Conservation (phyloP, 2,113 vertebrate species). For the Erythrolamprus reginae region DNA sequence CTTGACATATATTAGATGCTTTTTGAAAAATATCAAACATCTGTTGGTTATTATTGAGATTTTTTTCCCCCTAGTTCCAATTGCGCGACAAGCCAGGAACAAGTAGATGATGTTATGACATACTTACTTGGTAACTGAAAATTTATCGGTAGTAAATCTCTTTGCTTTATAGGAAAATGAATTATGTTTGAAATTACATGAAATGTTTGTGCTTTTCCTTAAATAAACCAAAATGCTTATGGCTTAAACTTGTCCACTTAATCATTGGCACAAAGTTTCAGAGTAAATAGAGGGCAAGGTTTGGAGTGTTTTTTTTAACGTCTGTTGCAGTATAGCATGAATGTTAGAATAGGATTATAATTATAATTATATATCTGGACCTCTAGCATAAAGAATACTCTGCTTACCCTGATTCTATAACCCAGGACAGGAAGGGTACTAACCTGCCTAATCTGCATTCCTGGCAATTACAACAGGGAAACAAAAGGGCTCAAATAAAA, state of each 20-base stretch:
- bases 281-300: constrained; percentile 4
- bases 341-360: too few relatives aligned
- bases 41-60: constrained; percentile 19
- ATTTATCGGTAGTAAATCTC: constrained; percentile 13
- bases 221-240: constrained; percentile 16
- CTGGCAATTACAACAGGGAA: too few relatives aligned
- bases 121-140: constrained; percentile 26
- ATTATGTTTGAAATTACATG: constrained; percentile 23
- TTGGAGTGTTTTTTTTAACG: not conserved
- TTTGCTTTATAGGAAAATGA: constrained; percentile 23
- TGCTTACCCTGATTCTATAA: too few relatives aligned
- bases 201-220: constrained; percentile 15
- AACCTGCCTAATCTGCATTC: too few relatives aligned
- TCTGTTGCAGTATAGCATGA: too few relatives aligned
- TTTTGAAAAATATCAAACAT: constrained; percentile 9
- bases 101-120: constrained; percentile 15
- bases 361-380: too few relatives aligned
- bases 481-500: too few relatives aligned
- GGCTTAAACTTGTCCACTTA: not conserved
- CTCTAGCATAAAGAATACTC: too few relatives aligned
- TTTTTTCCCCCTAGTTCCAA: not conserved
- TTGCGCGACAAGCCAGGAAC: constrained; percentile 16
- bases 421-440: too few relatives aligned
- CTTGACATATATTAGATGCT: constrained; percentile 10
- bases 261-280: not conserved